Conservation (phyloP, 92 coral and sea anemone genomes). For the Hydrozoanthus gracilis region DNA sequence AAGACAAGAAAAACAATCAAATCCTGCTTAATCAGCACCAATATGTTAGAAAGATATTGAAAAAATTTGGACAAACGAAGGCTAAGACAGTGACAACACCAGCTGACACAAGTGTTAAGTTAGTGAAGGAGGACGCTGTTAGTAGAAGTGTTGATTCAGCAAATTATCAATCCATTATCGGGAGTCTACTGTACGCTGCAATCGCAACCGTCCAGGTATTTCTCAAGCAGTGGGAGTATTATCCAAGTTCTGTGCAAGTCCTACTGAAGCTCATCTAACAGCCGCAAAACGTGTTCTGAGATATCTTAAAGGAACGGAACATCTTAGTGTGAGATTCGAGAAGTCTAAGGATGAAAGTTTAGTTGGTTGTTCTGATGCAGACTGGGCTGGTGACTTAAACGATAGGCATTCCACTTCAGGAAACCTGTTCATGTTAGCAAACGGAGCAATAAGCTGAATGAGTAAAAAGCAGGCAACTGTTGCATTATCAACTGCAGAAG, state of each 20-base stretch:
- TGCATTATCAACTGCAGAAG: constrained; percentile 36
- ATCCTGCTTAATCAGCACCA: constrained; percentile 36
- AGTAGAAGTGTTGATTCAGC: constrained; percentile 59
- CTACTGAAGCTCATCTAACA: constrained; percentile 41
- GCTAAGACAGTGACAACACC: constrained; percentile 63
- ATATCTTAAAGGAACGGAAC: neutral
- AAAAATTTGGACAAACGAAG: constrained; percentile 54
- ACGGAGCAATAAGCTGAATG: constrained; percentile 64
- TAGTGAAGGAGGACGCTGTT: constrained; percentile 57
- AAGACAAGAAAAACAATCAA: constrained; percentile 52
- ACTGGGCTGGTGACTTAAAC: constrained; percentile 58
- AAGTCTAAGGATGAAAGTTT: neutral
- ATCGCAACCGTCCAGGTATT: constrained; percentile 62
- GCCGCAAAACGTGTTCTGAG: constrained; percentile 32
- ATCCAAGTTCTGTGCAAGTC: constrained; percentile 58
- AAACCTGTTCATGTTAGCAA: constrained; percentile 50
- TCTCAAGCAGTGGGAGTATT: constrained; percentile 64
- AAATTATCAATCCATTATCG: constrained; percentile 60
- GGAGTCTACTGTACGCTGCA: constrained; percentile 54
- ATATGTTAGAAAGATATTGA: constrained; percentile 36
- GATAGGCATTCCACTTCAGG: constrained; percentile 61
- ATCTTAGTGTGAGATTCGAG: constrained; percentile 29
- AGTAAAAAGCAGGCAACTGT: constrained; percentile 62
- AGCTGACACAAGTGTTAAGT: constrained; percentile 62
- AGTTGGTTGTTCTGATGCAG: constrained; percentile 23